These are phyloP conservation scores for Dendrolimus pini DNA, from an alignment of 2,888 invertebrate genomes.

Conservation along the genomic window DNA sequence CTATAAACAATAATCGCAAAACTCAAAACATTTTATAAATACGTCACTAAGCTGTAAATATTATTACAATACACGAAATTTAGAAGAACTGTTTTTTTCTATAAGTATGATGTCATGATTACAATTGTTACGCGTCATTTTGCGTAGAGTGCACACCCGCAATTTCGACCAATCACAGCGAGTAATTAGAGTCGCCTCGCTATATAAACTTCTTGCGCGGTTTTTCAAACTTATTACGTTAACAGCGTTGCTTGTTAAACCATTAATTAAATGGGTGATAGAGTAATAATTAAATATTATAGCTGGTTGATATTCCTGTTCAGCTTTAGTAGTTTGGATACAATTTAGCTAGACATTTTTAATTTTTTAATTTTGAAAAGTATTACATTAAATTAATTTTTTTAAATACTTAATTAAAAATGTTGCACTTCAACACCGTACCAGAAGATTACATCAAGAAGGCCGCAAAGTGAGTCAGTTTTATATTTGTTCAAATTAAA, in stretches of 20 bases:
- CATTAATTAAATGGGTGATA: slow-evolving; percentile 68
- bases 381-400: slow-evolving; percentile 22
- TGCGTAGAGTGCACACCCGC: slow-evolving; percentile 62
- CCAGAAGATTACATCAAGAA: slow-evolving; percentile 63
- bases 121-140: neutral
- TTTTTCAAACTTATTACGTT: slow-evolving; percentile 31
- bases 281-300: slow-evolving; percentile 61
- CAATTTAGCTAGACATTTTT: slow-evolving; percentile 33
- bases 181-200: slow-evolving; percentile 43
- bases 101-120: too few species aligned
- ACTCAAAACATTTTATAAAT: neutral
- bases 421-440: slow-evolving; percentile 58
- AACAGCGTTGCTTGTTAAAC: slow-evolving; percentile 20
- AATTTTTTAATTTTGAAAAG: slow-evolving; percentile 23
- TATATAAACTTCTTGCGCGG: slow-evolving; percentile 43
- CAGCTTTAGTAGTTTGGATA: slow-evolving; percentile 71
- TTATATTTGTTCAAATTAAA: slow-evolving; percentile 7
- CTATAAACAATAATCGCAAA: slow-evolving; percentile 1
- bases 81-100: slow-evolving; percentile 10
- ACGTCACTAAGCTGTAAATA: slow-evolving; percentile 1
- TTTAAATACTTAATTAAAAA: slow-evolving; percentile 29
- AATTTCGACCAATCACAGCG: slow-evolving; percentile 50
- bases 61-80: neutral
- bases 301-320: slow-evolving; percentile 73
- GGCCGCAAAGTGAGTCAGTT: slow-evolving; percentile 63